Evolutionary conservation across 2,797 vertebrate species (phyloP).

Genomic region (Odontamblyopus lacepedii): DNA sequence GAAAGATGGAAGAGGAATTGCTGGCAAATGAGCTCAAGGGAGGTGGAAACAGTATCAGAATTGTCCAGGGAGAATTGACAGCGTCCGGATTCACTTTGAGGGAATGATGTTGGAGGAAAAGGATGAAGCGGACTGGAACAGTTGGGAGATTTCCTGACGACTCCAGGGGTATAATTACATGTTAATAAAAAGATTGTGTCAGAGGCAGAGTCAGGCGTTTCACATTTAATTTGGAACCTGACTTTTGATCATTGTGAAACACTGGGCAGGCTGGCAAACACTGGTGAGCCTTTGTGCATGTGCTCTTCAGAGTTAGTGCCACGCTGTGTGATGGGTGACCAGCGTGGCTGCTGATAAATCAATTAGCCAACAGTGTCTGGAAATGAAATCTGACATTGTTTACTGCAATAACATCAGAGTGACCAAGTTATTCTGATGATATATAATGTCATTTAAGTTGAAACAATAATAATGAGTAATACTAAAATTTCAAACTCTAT

Average conservation of each 20-base stretch:
- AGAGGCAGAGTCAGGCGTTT: conserved; percentile 15
- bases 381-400: too few species aligned
- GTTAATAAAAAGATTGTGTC: conserved; percentile 38
- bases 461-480: too few species aligned
- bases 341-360: neutral
- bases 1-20: conserved; percentile 59
- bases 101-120: conserved; percentile 39
- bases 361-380: neutral
- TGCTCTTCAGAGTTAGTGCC: conserved; percentile 7
- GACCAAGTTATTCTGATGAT: too few species aligned
- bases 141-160: conserved; percentile 8
- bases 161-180: conserved; percentile 43
- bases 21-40: conserved; percentile 60
- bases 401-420: too few species aligned
- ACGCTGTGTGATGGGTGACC: neutral
- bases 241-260: conserved; percentile 4
- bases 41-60: conserved; percentile 41
- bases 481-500: too few species aligned
- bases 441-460: too few species aligned
- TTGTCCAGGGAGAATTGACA: conserved; percentile 46
- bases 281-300: neutral
- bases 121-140: conserved; percentile 34
- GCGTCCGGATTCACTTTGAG: conserved; percentile 51
- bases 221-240: conserved; percentile 24
- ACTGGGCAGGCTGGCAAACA: neutral